Percentiles rank a stretch among this genome's conserved stretches.
These are phyloP conservation scores for Pyxicephalus adspersus DNA, from an alignment of 2,113 vertebrate species.

Conservation along the genomic window DNA sequence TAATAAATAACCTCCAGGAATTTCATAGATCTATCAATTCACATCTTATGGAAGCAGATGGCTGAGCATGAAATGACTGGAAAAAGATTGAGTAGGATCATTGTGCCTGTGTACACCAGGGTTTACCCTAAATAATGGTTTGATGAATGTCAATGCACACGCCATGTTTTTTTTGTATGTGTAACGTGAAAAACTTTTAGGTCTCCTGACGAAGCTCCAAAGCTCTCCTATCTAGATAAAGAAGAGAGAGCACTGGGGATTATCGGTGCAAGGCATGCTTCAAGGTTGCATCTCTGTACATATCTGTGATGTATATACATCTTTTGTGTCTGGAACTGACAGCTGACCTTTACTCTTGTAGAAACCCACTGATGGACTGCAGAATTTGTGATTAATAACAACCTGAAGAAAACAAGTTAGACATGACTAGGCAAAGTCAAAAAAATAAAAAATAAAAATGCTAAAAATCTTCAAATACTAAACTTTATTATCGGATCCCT, in stretches of 20 bases:
- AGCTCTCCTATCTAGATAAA: background rate
- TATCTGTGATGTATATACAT: background rate
- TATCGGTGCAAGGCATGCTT: background rate
- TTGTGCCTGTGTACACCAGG: slow-evolving; percentile 50
- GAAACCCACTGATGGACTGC: background rate
- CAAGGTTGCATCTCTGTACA: background rate
- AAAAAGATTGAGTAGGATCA: slow-evolving; percentile 56
- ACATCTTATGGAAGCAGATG: slow-evolving; percentile 49
- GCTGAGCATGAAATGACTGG: slow-evolving; percentile 44
- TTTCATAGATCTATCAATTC: slow-evolving; percentile 38
- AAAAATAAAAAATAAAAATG: too few species aligned
- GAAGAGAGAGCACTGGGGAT: background rate
- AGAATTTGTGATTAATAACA: background rate
- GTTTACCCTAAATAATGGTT: slow-evolving; percentile 50
- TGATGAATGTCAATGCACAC: slow-evolving; percentile 24
- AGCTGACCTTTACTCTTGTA: background rate
- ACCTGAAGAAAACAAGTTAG: slow-evolving; percentile 22
- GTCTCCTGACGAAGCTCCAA: background rate
- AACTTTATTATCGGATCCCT: slow-evolving; percentile 69
- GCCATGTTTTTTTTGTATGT: slow-evolving; percentile 2
- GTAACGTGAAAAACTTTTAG: background rate
- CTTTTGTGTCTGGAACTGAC: background rate
- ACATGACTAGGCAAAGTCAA: slow-evolving; percentile 36
- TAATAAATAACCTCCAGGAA: slow-evolving; percentile 48
- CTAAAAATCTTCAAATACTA: slow-evolving; percentile 63